phyloP scores from a whole-genome alignment of 2,888 invertebrate species.

The Lordiphosa fenestrarum region DNA sequence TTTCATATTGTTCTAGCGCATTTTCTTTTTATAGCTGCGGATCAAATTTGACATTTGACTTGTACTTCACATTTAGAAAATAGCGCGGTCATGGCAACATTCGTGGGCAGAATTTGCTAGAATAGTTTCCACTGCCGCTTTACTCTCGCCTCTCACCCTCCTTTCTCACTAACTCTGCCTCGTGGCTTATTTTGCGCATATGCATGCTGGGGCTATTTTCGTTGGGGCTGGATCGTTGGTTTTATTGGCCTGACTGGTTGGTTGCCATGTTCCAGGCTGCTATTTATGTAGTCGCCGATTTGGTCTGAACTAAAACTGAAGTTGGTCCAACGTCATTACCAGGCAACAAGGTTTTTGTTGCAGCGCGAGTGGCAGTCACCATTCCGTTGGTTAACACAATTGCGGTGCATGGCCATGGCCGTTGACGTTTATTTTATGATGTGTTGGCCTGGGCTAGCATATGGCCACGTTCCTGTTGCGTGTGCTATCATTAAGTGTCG shows the following conservation, averaged over 20 bases:
- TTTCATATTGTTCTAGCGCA: neutral
- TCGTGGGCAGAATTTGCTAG: neutral
- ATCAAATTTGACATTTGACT: conserved; percentile 12
- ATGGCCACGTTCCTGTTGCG: conserved; percentile 42
- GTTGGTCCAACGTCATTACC: conserved; percentile 47
- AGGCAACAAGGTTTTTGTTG: conserved; percentile 21
- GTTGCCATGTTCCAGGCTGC: conserved; percentile 32
- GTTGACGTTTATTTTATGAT: conserved; percentile 76
- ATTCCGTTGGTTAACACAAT: conserved; percentile 68
- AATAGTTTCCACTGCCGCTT: conserved; percentile 21
- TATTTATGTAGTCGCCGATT: conserved; percentile 57
- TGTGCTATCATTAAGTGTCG: conserved; percentile 76
- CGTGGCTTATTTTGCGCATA: conserved; percentile 28
- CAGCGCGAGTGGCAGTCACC: conserved; percentile 23
- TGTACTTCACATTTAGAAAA: conserved; percentile 2
- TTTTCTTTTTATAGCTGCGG: conserved; percentile 2
- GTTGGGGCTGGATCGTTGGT: conserved; percentile 50
- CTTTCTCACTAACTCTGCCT: conserved; percentile 1
- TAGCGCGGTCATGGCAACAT: neutral
- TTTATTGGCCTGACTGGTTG: conserved; percentile 50
- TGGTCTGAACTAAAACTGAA: conserved; percentile 26
- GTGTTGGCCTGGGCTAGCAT: conserved; percentile 41
- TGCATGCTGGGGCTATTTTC: conserved; percentile 34
- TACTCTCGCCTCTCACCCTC: neutral
- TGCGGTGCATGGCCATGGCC: conserved; percentile 70